These are phyloP conservation scores for Channa maculata DNA, from an alignment of 2,113 vertebrate genomes.

Conservation along the genomic window DNA sequence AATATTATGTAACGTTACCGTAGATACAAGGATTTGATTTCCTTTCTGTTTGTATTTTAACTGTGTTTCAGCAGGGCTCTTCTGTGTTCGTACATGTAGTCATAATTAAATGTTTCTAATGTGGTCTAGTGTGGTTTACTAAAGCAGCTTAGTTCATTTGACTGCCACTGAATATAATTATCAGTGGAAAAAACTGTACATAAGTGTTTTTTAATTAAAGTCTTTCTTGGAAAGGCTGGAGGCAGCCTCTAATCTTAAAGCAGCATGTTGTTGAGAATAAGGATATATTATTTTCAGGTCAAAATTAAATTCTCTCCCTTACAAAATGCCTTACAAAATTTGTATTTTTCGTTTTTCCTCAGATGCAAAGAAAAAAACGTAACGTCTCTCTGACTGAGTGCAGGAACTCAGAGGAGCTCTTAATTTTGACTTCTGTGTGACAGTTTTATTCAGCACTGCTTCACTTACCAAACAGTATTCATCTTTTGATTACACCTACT, in stretches of 20 bases:
- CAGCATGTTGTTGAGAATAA: constrained; percentile 67
- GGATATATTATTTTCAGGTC: constrained; percentile 71
- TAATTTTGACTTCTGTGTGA: constrained; percentile 11
- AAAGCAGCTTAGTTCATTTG: constrained; percentile 64
- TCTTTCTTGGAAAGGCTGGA: constrained; percentile 45
- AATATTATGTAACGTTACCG: constrained; percentile 4
- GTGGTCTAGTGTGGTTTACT: constrained; percentile 2
- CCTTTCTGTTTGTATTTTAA: constrained; percentile 1
- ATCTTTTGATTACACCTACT: background rate
- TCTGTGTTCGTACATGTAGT: constrained; percentile 25
- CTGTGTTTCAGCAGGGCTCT: constrained; percentile 5
- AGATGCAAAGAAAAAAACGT: constrained; percentile 6
- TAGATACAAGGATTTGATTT: background rate
- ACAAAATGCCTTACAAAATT: constrained; percentile 51
- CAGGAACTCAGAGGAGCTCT: background rate
- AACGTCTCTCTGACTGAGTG: constrained; percentile 8
- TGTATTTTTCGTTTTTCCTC: constrained; percentile 7
- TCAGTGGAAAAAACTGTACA: constrained; percentile 39
- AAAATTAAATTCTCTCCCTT: constrained; percentile 63
- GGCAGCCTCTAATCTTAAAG: constrained; percentile 72
- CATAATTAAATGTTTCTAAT: constrained; percentile 28
- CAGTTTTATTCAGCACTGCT: constrained; percentile 10
- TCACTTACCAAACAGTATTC: constrained; percentile 3
- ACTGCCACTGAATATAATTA: constrained; percentile 66
- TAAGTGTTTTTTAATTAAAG: constrained; percentile 64